These are phyloP conservation scores for Harpalus rufipes DNA, from an alignment of 2,888 invertebrate genomes.

Conservation along the genomic window DNA sequence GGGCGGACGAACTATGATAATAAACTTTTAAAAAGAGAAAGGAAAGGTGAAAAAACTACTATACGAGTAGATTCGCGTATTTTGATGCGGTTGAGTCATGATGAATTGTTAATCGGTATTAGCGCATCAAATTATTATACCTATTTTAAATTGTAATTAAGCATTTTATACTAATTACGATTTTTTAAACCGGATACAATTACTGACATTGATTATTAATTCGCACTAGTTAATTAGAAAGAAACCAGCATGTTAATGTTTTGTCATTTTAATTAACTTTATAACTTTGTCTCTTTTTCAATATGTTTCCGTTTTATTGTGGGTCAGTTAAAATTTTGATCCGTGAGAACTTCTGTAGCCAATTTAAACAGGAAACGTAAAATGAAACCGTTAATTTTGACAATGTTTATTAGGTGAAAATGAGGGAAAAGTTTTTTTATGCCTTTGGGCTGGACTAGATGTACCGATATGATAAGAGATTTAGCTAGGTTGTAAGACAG, in stretches of 20 bases:
- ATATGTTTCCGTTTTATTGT: constrained; percentile 48
- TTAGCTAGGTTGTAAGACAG: constrained; percentile 1
- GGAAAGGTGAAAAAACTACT: constrained; percentile 58
- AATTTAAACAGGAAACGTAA: constrained; percentile 53
- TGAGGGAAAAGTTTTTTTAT: constrained; percentile 34
- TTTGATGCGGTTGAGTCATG: constrained; percentile 38
- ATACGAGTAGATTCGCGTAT: constrained; percentile 21
- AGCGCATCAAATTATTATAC: constrained; percentile 21
- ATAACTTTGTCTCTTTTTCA: constrained; percentile 44
- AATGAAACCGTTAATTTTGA: constrained; percentile 59
- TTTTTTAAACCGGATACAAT: constrained; percentile 43
- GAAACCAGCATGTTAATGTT: constrained; percentile 20
- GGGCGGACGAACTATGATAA: constrained; percentile 30
- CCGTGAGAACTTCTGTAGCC: constrained; percentile 53
- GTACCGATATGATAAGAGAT: constrained; percentile 7
- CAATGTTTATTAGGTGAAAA: constrained; percentile 51
- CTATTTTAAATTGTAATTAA: constrained; percentile 26
- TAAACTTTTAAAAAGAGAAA: constrained; percentile 61
- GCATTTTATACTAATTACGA: constrained; percentile 13
- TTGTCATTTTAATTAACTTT: constrained; percentile 45
- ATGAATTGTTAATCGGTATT: constrained; percentile 47
- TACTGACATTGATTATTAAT: constrained; percentile 41
- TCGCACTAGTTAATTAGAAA: constrained; percentile 51
- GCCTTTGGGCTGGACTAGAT: constrained; percentile 20
- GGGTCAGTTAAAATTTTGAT: constrained; percentile 56